Percentiles rank a stretch among this genome's conserved stretches.
Conservation (phyloP, 2,797 vertebrate species). For the Danio aesculapii region DNA sequence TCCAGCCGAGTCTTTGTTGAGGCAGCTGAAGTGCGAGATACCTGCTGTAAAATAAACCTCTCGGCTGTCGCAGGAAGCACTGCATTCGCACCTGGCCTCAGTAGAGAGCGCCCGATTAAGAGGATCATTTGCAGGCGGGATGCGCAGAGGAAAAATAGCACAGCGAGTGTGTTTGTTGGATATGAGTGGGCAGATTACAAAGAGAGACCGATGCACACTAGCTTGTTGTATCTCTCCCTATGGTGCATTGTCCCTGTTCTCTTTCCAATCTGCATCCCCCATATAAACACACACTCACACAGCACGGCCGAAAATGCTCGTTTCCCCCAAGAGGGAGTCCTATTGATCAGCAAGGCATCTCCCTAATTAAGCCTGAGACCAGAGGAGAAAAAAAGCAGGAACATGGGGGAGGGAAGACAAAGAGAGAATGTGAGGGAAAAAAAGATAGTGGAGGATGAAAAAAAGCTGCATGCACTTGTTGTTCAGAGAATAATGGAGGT, state of each 20-base stretch:
- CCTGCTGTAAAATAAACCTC: slow-evolving; percentile 30
- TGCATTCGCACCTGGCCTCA: slow-evolving; percentile 49
- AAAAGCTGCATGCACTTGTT: slow-evolving; percentile 21
- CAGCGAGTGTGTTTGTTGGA: slow-evolving; percentile 41
- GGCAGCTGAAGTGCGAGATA: slow-evolving; percentile 11
- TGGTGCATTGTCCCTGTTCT: slow-evolving; percentile 3
- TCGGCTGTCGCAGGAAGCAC: slow-evolving; percentile 7
- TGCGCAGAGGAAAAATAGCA: slow-evolving; percentile 24
- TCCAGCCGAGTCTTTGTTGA: slow-evolving; percentile 31
- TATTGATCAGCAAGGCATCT: slow-evolving; percentile 79
- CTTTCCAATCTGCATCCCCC: slow-evolving; percentile 37
- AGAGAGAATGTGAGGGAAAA: slow-evolving; percentile 16
- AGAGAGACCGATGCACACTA: slow-evolving; percentile 8
- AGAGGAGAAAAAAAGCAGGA: slow-evolving; percentile 29
- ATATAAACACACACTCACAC: slow-evolving; percentile 52
- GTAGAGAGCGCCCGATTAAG: slow-evolving; percentile 41
- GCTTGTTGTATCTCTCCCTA: slow-evolving; percentile 29
- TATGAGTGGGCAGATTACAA: slow-evolving; percentile 52
- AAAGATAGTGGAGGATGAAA: background rate
- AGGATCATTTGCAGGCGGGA: slow-evolving; percentile 46
- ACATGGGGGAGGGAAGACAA: slow-evolving; percentile 29
- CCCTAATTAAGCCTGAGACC: slow-evolving; percentile 74
- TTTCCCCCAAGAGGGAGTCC: slow-evolving; percentile 62
- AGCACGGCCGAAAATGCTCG: slow-evolving; percentile 41
- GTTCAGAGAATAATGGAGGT: slow-evolving; percentile 41